phyloP scores from a whole-genome alignment of 2,113 vertebrate genomes.

The Lepus europaeus region DNA sequence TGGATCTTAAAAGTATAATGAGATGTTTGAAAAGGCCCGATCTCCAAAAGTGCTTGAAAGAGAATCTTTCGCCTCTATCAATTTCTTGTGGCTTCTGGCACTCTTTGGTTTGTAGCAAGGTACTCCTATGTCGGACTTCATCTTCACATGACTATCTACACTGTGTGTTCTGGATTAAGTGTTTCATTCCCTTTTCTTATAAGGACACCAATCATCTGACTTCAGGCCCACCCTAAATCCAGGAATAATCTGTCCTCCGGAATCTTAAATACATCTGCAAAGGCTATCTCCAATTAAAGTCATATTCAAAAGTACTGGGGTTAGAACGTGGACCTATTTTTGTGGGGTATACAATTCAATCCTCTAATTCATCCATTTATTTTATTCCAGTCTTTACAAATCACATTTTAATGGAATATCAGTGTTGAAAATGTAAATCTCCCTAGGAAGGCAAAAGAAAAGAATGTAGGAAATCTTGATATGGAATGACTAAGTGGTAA shows the following conservation, averaged over 20 bases:
- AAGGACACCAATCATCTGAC: slow-evolving; percentile 17
- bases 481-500: neutral
- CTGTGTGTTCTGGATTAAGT: neutral
- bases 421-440: slow-evolving; percentile 2
- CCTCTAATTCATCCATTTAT: neutral
- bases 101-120: neutral
- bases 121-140: slow-evolving; percentile 19
- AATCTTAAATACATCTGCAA: neutral
- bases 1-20: neutral
- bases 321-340: neutral
- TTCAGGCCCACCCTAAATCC: neutral
- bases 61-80: slow-evolving; percentile 20
- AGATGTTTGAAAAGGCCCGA: neutral
- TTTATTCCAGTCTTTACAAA: slow-evolving; percentile 39
- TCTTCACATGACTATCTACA: slow-evolving; percentile 4
- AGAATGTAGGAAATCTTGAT: neutral
- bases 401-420: neutral
- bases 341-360: neutral
- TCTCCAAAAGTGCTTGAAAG: no score
- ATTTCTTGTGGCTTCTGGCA: neutral
- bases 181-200: neutral
- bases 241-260: neutral
- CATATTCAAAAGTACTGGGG: neutral
- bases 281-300: slow-evolving; percentile 23
- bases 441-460: neutral